A percentile compares a stretch with the other conserved stretches of the same genome.
Conservation (phyloP, 2,797 vertebrate genomes). For the Hypotaenidia okinawae region DNA sequence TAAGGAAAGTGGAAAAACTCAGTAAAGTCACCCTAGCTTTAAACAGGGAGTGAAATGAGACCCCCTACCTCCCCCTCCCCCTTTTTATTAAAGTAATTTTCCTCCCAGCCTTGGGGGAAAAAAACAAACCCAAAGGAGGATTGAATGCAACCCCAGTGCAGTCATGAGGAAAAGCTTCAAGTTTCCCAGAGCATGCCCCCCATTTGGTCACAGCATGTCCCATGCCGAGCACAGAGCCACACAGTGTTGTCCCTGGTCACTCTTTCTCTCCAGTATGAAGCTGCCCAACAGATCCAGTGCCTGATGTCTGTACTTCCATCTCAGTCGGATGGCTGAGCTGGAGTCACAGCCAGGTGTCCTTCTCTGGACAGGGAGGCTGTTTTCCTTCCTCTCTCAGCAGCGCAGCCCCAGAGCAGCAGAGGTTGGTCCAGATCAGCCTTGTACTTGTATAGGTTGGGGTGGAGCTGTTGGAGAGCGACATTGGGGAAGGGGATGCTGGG, state of each 20-base stretch:
- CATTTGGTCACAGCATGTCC: accelerated
- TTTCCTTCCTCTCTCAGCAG: background rate
- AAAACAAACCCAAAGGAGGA: background rate
- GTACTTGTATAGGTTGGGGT: no score
- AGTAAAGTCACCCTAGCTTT: background rate
- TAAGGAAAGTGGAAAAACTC: background rate
- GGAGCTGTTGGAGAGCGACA: no score
- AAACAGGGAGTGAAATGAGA: background rate
- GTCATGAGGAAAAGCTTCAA: background rate
- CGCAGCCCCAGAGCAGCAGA: background rate
- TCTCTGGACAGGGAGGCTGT: background rate
- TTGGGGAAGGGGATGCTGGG: no score
- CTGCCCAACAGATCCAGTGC: background rate
- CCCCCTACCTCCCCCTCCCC: no score
- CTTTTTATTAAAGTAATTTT: no score
- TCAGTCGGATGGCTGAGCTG: background rate
- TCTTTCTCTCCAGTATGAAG: background rate
- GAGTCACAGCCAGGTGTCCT: background rate
- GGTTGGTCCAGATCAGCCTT: background rate
- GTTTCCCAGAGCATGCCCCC: background rate
- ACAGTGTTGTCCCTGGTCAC: background rate
- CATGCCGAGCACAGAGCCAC: accelerated
- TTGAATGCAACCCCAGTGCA: background rate
- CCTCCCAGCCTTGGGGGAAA: background rate
- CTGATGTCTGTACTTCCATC: background rate